These are phyloP conservation scores for Prunella himalayana DNA, from an alignment of 2,113 vertebrate species.

Conservation along the genomic window DNA sequence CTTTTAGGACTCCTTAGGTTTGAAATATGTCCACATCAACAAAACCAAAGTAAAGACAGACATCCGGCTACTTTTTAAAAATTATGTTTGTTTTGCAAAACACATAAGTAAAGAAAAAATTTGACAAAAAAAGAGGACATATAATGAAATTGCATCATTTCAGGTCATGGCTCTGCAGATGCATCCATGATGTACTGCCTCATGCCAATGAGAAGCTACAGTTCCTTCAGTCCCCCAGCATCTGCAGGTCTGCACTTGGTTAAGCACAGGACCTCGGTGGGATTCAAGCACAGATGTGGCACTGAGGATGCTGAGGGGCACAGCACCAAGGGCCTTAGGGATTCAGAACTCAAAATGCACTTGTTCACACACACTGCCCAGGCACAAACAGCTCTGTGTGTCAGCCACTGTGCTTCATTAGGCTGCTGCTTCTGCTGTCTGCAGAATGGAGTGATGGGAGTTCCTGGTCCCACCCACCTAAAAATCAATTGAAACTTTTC, in stretches of 20 bases:
- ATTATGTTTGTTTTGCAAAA: neutral
- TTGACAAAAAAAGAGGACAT: neutral
- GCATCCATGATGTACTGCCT: neutral
- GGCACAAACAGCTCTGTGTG: neutral
- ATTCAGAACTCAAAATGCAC: neutral
- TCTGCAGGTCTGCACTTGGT: neutral
- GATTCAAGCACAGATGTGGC: neutral
- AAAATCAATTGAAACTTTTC: conserved; percentile 12
- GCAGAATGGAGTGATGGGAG: neutral
- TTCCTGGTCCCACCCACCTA: conserved; percentile 3
- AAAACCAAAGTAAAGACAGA: neutral
- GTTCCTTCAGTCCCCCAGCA: neutral
- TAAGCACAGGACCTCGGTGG: neutral
- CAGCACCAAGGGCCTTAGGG: neutral
- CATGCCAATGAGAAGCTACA: neutral
- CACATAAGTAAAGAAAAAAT: neutral
- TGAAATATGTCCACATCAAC: neutral
- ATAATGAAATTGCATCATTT: neutral
- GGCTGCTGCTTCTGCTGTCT: neutral
- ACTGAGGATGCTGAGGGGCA: neutral
- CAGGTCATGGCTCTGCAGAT: neutral
- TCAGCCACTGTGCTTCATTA: neutral
- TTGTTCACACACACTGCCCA: neutral
- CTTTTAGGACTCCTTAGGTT: neutral
- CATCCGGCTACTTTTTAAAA: neutral